Base-by-base conservation (phyloP, 2,888 invertebrate species). In the Pollenia amentaria region DNA sequence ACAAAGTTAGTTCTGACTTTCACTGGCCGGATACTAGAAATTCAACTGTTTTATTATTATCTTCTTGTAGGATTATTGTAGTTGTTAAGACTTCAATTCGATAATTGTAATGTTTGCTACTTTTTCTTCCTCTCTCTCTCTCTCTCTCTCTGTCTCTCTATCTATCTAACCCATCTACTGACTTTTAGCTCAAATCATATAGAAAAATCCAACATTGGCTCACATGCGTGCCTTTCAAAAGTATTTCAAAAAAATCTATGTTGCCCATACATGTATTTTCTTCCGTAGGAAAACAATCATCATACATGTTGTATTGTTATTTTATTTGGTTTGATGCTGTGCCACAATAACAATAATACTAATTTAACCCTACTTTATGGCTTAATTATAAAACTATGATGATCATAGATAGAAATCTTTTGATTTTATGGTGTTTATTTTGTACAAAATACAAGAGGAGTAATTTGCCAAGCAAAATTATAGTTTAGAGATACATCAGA, bases 351-450 rank as follows among this genome's bases (percentile, higher is more conserved):
- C 89, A 89, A 90, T 90, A 90, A 89, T 88, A 90, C 89, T 90
- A 89, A 90, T 90, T 90, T 89, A 89, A 88, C 88, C 89, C 89
- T 90, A 90, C 89, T 90, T 90, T 90, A 90, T 90, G 90, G 89
- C 90, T 90, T 90, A 90, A 90, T 90, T 90, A 90, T 89, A 87
- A 87, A 82, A 87, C 82, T 79, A 87, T 83, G 72, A 82, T 70
- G 79, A 78, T 77, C 76, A 79, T 78, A 87, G 85, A 85, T 85
- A 44, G 79, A 80, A 75, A 40, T 81, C 57, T 62, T n/a, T 14
- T 67, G 62, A 76, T 72, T 57, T 42, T 51, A 64, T 77, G 18
- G 38, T 84, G 62, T 85, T 70, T 64, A 16, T 70, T 85, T 65
- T 51, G 16, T n/a, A 21, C 1, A 1, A 80, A 72, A 53, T 77